Conservation (phyloP, 2,797 vertebrate genomes). For the Prunella strophiata region DNA sequence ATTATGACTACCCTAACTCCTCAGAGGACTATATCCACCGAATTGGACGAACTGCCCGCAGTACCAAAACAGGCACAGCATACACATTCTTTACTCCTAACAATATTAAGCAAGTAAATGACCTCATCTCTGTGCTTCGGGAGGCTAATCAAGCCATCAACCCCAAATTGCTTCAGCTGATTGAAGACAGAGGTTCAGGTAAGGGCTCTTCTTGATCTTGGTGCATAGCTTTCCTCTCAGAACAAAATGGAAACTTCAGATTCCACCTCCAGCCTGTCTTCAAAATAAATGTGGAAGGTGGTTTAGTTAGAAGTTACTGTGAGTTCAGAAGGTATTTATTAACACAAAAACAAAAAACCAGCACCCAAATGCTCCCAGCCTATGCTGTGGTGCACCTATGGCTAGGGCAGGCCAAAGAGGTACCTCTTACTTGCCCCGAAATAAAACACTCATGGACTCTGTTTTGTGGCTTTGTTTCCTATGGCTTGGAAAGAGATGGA, state of each 20-base stretch:
- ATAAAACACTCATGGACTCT: fast-evolving
- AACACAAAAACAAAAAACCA: not conserved
- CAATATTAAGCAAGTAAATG: slow-evolving; percentile 97
- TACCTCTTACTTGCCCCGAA: fast-evolving
- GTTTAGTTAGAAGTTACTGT: not conserved
- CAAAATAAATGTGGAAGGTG: not conserved
- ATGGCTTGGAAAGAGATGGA: not conserved
- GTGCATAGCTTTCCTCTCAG: not conserved
- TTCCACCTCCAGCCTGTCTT: not conserved
- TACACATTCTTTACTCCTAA: slow-evolving; percentile 99
- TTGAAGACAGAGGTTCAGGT: slow-evolving; percentile 97
- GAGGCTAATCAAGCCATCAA: slow-evolving; percentile 99
- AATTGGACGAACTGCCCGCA: slow-evolving; percentile 98
- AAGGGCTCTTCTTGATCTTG: slow-evolving; percentile 55
- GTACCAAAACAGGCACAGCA: slow-evolving; percentile 99
- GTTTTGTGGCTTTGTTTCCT: not conserved
- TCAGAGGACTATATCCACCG: slow-evolving; percentile 99
- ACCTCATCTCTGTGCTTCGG: slow-evolving; percentile 97
- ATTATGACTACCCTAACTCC: slow-evolving; percentile 99
- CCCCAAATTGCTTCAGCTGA: slow-evolving; percentile 95
- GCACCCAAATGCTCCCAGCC: fast-evolving
- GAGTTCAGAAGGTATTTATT: not conserved
- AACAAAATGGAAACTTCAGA: not conserved
- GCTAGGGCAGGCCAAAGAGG: not conserved
- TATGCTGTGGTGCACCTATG: fast-evolving